Evolutionary conservation across 2,888 invertebrate genomes (phyloP).

Genomic region (Andrena bucephala): DNA sequence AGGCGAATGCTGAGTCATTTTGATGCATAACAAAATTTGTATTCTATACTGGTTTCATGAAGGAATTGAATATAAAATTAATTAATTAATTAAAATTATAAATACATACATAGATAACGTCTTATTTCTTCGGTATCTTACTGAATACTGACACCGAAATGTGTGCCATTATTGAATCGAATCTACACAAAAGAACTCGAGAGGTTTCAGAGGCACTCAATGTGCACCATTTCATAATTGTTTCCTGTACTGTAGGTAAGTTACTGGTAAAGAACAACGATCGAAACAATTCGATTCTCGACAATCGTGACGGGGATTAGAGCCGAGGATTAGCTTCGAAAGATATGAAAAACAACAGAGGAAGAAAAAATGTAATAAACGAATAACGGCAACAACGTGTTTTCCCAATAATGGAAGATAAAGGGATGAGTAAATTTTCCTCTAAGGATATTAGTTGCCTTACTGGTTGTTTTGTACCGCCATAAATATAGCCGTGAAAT

Average conservation of each 20-base stretch:
- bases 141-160: too few species aligned
- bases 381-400: not conserved
- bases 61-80: not conserved
- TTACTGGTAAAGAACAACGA: constrained; percentile 21
- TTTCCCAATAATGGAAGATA: not conserved
- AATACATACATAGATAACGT: not conserved
- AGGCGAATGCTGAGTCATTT: too few species aligned
- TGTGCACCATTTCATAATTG: too few species aligned
- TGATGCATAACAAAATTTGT: too few species aligned
- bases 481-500: not conserved
- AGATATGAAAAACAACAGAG: not conserved
- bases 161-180: too few species aligned
- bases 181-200: too few species aligned
- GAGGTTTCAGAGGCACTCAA: too few species aligned
- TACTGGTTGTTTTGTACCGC: not conserved
- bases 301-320: constrained; percentile 25
- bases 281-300: constrained; percentile 8
- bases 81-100: constrained; percentile 2
- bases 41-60: too few species aligned
- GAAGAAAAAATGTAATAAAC: not conserved
- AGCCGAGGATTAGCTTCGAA: constrained; percentile 10
- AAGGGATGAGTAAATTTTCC: not conserved
- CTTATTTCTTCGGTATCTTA: too few species aligned
- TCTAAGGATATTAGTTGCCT: not conserved
- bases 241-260: not conserved